These are phyloP conservation scores for Drosophila kuntzei DNA, from an alignment of 2,888 invertebrate species.

Conservation along the genomic window DNA sequence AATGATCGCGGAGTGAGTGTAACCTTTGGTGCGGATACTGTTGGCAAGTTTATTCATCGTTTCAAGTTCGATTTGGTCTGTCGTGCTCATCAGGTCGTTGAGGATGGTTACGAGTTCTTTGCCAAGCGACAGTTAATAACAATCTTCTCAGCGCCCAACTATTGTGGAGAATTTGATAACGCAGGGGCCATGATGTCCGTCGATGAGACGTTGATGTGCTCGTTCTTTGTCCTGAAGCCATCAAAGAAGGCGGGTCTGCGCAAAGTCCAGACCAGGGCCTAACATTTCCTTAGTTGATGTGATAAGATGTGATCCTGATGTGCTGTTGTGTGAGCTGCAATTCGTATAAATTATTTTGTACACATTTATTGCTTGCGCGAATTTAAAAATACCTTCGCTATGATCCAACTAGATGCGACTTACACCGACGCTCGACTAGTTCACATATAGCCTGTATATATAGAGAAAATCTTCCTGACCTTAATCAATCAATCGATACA, in stretches of 20 bases:
- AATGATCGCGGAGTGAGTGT: constrained; percentile 99
- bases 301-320: background rate
- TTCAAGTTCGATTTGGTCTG: constrained; percentile 99
- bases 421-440: background rate
- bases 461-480: background rate
- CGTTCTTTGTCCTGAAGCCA: constrained; percentile 87
- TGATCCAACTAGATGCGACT: constrained; percentile 1
- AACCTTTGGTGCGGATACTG: constrained; percentile 97
- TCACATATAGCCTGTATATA: background rate
- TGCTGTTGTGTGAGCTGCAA: constrained; percentile 18
- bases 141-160: constrained; percentile 94
- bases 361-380: background rate
- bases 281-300: background rate
- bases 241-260: constrained; percentile 51
- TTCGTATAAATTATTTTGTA: constrained; percentile 39
- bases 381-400: background rate
- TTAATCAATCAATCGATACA: background rate
- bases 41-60: constrained; percentile 87
- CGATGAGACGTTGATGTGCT: constrained; percentile 97
- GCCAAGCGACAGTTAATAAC: constrained; percentile 97
- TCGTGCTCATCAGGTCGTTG: constrained; percentile 98
- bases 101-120: constrained; percentile 98
- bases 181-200: constrained; percentile 98
- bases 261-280: constrained; percentile 39
- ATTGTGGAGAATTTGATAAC: constrained; percentile 92